A percentile compares a stretch with the other conserved stretches of the same genome.
These are phyloP conservation scores for Cynopterus sphinx DNA, from an alignment of 2,797 vertebrate genomes.

Conservation along the genomic window DNA sequence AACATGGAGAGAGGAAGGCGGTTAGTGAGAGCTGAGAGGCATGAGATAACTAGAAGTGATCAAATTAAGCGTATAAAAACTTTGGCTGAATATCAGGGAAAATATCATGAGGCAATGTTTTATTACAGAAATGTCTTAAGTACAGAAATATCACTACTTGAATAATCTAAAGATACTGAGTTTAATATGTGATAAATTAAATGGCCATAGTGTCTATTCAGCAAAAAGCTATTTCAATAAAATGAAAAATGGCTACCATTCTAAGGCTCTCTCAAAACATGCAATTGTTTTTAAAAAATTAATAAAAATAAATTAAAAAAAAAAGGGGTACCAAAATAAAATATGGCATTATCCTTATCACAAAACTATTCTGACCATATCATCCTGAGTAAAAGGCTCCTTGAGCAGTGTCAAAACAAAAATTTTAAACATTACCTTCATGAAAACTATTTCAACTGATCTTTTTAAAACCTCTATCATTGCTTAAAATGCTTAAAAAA, in stretches of 20 bases:
- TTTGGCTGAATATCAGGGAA: slow-evolving; percentile 30
- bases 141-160: neutral
- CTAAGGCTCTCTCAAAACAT: neutral
- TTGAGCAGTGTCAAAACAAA: slow-evolving; percentile 77
- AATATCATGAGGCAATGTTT: neutral
- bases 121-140: slow-evolving; percentile 26
- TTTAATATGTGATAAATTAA: neutral
- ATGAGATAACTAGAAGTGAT: neutral
- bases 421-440: slow-evolving; percentile 72
- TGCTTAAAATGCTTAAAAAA: slow-evolving; percentile 77
- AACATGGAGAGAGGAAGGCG: neutral
- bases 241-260: neutral
- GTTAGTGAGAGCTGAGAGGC: neutral
- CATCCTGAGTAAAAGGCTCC: slow-evolving; percentile 32
- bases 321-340: neutral
- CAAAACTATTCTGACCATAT: neutral
- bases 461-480: slow-evolving; percentile 64
- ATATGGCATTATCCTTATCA: neutral
- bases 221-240: neutral
- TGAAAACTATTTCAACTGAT: slow-evolving; percentile 75
- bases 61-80: neutral
- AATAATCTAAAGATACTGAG: slow-evolving; percentile 66
- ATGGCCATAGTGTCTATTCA: neutral
- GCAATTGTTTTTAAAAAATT: neutral
- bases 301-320: neutral